Percentiles rank a stretch among this genome's conserved stretches.
Conservation (phyloP, 2,888 invertebrate genomes). For the Chymomyza fuscimana region DNA sequence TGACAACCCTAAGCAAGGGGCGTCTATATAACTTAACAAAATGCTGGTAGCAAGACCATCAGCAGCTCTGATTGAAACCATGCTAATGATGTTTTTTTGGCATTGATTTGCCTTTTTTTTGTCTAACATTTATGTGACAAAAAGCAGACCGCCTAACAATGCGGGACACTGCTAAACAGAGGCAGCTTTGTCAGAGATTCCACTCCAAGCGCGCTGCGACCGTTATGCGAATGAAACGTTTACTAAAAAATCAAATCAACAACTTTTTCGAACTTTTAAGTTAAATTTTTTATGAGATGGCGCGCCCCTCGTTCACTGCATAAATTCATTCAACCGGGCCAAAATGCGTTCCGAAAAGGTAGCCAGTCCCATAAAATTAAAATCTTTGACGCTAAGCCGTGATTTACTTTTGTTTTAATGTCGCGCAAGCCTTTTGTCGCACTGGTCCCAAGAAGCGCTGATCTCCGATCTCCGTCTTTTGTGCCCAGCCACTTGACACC, state of each 20-base stretch:
- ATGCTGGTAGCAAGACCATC: constrained; percentile 66
- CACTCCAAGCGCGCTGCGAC: constrained; percentile 18
- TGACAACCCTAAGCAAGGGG: neutral
- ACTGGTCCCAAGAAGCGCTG: constrained; percentile 12
- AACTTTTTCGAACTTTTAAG: constrained; percentile 43
- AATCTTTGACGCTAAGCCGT: constrained; percentile 76
- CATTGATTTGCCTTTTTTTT: constrained; percentile 49
- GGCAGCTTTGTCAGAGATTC: neutral
- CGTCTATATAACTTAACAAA: constrained; percentile 11
- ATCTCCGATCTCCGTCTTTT: neutral
- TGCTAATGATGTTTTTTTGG: constrained; percentile 68
- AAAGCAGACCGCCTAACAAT: constrained; percentile 40
- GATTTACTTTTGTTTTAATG: constrained; percentile 79
- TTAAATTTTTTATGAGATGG: constrained; percentile 56
- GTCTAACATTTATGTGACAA: constrained; percentile 32
- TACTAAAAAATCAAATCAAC: constrained; percentile 46
- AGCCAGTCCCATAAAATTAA: constrained; percentile 67
- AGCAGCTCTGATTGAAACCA: constrained; percentile 65
- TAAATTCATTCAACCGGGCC: constrained; percentile 42
- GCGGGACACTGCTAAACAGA: constrained; percentile 26
- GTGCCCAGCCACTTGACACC: constrained; percentile 40
- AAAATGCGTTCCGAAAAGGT: constrained; percentile 52
- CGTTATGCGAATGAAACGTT: constrained; percentile 56
- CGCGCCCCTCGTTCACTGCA: constrained; percentile 60
- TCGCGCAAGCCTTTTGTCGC: constrained; percentile 56